Percentiles rank a stretch among this genome's conserved stretches.
Conservation (phyloP, 1,140 invertebrate species). For the Homarus americanus region DNA sequence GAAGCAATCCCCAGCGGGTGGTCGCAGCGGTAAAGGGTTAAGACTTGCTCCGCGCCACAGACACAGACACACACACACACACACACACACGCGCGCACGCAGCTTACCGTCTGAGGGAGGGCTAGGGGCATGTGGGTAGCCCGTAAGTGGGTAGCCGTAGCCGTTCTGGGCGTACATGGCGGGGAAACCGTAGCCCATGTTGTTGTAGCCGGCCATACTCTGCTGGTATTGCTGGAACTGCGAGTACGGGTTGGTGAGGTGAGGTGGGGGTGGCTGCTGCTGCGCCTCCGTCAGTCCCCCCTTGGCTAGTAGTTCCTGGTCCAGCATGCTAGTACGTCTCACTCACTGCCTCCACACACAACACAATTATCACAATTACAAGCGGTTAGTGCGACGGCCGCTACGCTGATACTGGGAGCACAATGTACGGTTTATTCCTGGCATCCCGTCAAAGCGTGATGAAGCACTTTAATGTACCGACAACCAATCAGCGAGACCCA, state of each 20-base stretch:
- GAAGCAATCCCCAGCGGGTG: too few species aligned
- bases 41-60: too few species aligned
- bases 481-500: slow-evolving; percentile 60
- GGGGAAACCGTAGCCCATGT: slow-evolving; percentile 74
- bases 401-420: slow-evolving; percentile 46
- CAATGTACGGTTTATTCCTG: slow-evolving; percentile 52
- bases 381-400: slow-evolving; percentile 37
- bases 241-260: slow-evolving; percentile 71
- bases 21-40: background rate
- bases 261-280: slow-evolving; percentile 60
- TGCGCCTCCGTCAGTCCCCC: slow-evolving; percentile 63
- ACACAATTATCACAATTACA: slow-evolving; percentile 66
- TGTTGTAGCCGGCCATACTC: slow-evolving; percentile 74
- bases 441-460: slow-evolving; percentile 68
- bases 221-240: slow-evolving; percentile 75
- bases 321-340: slow-evolving; percentile 59
- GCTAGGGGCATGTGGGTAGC: slow-evolving; percentile 74
- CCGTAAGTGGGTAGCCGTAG: slow-evolving; percentile 70
- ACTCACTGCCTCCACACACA: slow-evolving; percentile 34
- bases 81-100: background rate
- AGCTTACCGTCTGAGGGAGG: slow-evolving; percentile 72
- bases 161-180: slow-evolving; percentile 74
- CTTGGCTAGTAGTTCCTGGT: slow-evolving; percentile 72
- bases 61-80: background rate
- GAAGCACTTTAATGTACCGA: slow-evolving; percentile 59